Percentiles rank a stretch among this genome's conserved stretches.
phyloP scores from a whole-genome alignment of 2,797 vertebrate species.

The Octomys mimax region DNA sequence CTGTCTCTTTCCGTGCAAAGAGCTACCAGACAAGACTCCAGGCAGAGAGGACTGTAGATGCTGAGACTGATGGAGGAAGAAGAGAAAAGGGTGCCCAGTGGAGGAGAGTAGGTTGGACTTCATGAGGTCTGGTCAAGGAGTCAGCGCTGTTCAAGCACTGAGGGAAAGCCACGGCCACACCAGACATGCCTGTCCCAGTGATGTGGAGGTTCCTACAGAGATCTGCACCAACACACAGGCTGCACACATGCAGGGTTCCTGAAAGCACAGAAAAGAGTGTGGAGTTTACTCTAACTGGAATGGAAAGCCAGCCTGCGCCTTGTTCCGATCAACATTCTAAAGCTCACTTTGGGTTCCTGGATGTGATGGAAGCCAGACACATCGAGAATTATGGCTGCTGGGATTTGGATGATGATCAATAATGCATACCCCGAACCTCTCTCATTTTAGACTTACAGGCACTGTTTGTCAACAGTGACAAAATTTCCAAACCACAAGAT shows the following conservation, averaged over 20 bases:
- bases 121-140: not conserved
- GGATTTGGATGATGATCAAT: constrained; percentile 55
- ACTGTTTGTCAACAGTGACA: constrained; percentile 54
- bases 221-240: not conserved
- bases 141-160: not conserved
- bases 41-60: not conserved
- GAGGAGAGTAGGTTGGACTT: not conserved
- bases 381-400: constrained; percentile 24
- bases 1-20: not conserved
- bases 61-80: not conserved
- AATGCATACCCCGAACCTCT: constrained; percentile 43
- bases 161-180: not conserved
- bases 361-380: constrained; percentile 35
- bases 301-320: not conserved
- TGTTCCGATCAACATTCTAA: constrained; percentile 62
- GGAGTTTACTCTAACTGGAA: constrained; percentile 38
- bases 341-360: not conserved
- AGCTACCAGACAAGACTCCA: not conserved
- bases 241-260: not conserved
- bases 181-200: not conserved
- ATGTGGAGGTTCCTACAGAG: not conserved
- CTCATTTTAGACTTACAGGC: constrained; percentile 35
- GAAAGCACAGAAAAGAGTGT: not conserved
- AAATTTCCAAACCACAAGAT: constrained; percentile 68
- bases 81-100: not conserved